These are phyloP conservation scores for Formicarius rufipectus DNA, from an alignment of 2,113 vertebrate species.

Conservation along the genomic window DNA sequence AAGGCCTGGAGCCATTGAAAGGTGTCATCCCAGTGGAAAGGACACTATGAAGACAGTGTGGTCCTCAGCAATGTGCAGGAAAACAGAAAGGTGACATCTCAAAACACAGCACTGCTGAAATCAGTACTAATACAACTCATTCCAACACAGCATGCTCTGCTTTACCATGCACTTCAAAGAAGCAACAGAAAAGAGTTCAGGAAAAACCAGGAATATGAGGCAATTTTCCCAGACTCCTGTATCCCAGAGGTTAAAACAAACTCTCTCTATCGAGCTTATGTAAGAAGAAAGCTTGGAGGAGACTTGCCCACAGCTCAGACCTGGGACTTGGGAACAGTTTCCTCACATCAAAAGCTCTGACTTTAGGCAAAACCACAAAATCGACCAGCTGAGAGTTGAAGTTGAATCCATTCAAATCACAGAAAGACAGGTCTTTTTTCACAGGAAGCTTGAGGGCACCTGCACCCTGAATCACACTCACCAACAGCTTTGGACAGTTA, in stretches of 20 bases:
- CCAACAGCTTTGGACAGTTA: neutral
- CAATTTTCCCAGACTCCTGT: neutral
- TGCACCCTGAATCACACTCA: accelerated
- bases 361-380: neutral
- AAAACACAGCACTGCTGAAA: neutral
- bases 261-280: neutral
- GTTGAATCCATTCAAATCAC: neutral
- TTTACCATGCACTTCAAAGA: neutral
- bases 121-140: neutral
- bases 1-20: neutral
- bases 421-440: neutral
- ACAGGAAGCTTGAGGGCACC: neutral
- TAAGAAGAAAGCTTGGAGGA: neutral
- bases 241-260: neutral
- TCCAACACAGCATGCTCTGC: neutral
- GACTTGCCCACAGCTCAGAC: neutral
- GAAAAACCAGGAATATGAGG: neutral
- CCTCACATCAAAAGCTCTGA: neutral
- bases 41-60: neutral
- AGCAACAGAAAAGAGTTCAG: neutral
- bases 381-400: neutral
- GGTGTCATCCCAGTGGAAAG: neutral
- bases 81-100: neutral
- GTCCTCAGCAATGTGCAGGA: accelerated
- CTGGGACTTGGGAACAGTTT: neutral